These are phyloP conservation scores for Drosophila pseudoananassae DNA, from an alignment of 1,140 invertebrate species.

Conservation along the genomic window DNA sequence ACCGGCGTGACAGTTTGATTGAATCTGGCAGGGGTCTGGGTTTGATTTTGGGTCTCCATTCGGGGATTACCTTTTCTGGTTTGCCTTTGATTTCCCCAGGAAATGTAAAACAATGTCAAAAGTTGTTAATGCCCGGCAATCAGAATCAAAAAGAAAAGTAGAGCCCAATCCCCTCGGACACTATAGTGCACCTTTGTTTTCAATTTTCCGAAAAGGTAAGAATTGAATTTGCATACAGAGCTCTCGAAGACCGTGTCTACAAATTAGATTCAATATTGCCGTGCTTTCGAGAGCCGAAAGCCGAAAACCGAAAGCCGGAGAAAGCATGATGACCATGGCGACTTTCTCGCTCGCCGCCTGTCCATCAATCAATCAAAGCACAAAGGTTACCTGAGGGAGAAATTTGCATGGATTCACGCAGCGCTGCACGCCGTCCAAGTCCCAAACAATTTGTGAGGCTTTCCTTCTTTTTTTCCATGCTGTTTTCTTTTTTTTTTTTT, in stretches of 20 bases:
- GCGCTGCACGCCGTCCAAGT: slow-evolving; percentile 42
- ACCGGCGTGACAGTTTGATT: slow-evolving; percentile 70
- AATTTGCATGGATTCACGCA: slow-evolving; percentile 80
- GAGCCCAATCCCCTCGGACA: slow-evolving; percentile 18
- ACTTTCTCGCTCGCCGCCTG: slow-evolving; percentile 29
- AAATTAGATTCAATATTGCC: slow-evolving; percentile 78
- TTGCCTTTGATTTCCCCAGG: slow-evolving; percentile 68
- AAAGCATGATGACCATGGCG: slow-evolving; percentile 48
- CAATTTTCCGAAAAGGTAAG: slow-evolving; percentile 31
- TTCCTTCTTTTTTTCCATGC: slow-evolving; percentile 16
- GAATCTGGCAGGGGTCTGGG: slow-evolving; percentile 38
- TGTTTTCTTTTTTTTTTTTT: slow-evolving; percentile 28
- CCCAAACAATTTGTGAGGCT: slow-evolving; percentile 72
- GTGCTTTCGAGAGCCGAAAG: slow-evolving; percentile 8
- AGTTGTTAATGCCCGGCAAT: slow-evolving; percentile 73
- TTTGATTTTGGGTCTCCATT: slow-evolving; percentile 30
- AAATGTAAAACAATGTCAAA: slow-evolving; percentile 79
- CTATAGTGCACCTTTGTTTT: slow-evolving; percentile 55
- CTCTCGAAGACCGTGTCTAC: slow-evolving; percentile 59
- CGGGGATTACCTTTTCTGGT: slow-evolving; percentile 16
- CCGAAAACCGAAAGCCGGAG: slow-evolving; percentile 7
- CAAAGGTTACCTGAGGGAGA: slow-evolving; percentile 78
- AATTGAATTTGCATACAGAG: slow-evolving; percentile 64
- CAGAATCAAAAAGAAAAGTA: slow-evolving; percentile 27
- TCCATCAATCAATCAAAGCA: slow-evolving; percentile 80